These are phyloP conservation scores for Ceriagrion tenellum DNA, from an alignment of 2,888 invertebrate genomes.

Conservation along the genomic window DNA sequence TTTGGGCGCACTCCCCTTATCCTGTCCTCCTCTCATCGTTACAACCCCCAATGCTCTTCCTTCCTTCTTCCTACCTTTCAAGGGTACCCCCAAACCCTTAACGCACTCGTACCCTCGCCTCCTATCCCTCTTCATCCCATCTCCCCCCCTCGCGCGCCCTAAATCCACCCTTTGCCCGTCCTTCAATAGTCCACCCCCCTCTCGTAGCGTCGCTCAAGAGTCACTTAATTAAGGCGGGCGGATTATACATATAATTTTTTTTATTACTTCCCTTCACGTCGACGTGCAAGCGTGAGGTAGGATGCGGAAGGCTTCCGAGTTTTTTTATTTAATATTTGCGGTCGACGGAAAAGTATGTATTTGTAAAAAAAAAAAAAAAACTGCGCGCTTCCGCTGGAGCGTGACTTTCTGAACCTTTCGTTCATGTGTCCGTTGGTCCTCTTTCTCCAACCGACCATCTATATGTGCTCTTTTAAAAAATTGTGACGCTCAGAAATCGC, in stretches of 20 bases:
- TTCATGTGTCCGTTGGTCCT: not conserved
- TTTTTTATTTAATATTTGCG: not conserved
- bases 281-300: not conserved
- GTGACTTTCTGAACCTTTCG: not conserved
- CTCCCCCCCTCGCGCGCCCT: not conserved
- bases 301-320: not conserved
- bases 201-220: not conserved
- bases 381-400: not conserved
- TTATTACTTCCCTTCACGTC: not conserved
- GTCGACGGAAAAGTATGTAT: not conserved
- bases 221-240: not conserved
- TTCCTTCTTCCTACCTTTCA: not conserved
- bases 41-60: not conserved
- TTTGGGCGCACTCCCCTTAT: not conserved
- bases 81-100: not conserved
- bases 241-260: not conserved
- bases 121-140: not conserved
- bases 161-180: not conserved
- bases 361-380: not conserved
- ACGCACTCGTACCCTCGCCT: not conserved
- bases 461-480: not conserved
- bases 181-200: not conserved
- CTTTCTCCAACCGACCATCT: not conserved
- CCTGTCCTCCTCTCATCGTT: not conserved
- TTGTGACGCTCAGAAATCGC: not conserved